These are phyloP conservation scores for Addax nasomaculatus DNA, from an alignment of 2,113 vertebrate genomes.

Conservation along the genomic window DNA sequence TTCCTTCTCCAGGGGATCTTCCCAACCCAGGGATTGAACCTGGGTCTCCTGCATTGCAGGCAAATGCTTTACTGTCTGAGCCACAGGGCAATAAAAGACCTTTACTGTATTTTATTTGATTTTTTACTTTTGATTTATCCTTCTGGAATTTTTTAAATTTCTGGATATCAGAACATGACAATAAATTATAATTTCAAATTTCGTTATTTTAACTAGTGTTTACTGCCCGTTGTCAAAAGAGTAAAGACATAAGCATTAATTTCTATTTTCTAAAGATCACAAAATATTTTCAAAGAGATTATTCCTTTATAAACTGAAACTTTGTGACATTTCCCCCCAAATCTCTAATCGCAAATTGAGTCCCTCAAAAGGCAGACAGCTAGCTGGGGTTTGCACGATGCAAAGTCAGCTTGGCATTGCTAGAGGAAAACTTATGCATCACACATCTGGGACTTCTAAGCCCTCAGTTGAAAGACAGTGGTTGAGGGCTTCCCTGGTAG, in stretches of 20 bases:
- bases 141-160: background rate
- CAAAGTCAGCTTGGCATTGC: background rate
- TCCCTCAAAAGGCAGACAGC: background rate
- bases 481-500: background rate
- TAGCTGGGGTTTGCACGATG: background rate
- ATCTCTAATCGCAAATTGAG: background rate
- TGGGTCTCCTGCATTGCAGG: rapidly evolving
- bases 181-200: background rate
- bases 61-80: too few species aligned
- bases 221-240: background rate
- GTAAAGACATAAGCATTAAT: background rate
- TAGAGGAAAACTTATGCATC: too few species aligned
- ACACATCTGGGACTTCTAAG: background rate
- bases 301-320: background rate
- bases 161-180: background rate
- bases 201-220: background rate
- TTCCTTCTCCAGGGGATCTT: too few species aligned
- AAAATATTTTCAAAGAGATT: background rate
- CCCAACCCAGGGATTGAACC: too few species aligned
- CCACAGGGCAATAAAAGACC: background rate
- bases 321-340: background rate
- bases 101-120: background rate
- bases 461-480: background rate
- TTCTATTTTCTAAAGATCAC: background rate
- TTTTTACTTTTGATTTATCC: background rate